Base-by-base conservation (phyloP, 2,113 vertebrate genomes). In the Edolisoma coerulescens region DNA sequence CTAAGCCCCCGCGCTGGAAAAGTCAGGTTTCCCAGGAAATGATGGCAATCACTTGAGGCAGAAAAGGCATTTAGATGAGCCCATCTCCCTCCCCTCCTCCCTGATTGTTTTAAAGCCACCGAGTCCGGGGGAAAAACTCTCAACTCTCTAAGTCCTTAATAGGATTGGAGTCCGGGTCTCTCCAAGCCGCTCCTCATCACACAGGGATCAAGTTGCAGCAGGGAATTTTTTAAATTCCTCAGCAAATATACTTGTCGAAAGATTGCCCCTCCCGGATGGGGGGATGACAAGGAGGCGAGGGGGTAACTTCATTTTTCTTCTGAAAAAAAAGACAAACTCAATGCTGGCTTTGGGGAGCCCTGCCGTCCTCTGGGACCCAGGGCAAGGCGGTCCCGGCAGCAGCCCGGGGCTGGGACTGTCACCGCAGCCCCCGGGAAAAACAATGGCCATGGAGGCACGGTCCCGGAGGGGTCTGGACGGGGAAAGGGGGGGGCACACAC, bases 201-300 rank as follows among this genome's bases (percentile, higher is more conserved):
- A 98, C 98, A 98, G 97, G 98, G 99, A 99, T 99, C 99, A 98
- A 98, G 98, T 99, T 99, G 98, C 99, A 98, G 94, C 96, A 97
- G 97, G 96, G 97, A 95, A 99, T 99, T 98, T 98, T 99, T 99
- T 97, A 98, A 98, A 99, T 99, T 99, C 99, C 98, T 98, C 95
- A 98, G 98, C 99, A 98, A 98, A 98, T 98, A 98, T 98, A 99
- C 98, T 99, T 98, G 98, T 98, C 97, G 98, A 98, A 98, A 98
- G 98, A 98, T 97, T 95, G 97, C 90, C 93, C 87, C 74, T 89
- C 86, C 88, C 85, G 82, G 52, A 68, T 61, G 26, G 54, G 78
- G 63, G 75, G 57, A 61, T 39, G 45, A 74, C 59, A 68, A 35
- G 30, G 32, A n/a, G 47, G 24, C 7, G 22, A 39, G 24, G 67